Base-by-base conservation (phyloP, 2,888 invertebrate genomes). In the Macaria liturata region DNA sequence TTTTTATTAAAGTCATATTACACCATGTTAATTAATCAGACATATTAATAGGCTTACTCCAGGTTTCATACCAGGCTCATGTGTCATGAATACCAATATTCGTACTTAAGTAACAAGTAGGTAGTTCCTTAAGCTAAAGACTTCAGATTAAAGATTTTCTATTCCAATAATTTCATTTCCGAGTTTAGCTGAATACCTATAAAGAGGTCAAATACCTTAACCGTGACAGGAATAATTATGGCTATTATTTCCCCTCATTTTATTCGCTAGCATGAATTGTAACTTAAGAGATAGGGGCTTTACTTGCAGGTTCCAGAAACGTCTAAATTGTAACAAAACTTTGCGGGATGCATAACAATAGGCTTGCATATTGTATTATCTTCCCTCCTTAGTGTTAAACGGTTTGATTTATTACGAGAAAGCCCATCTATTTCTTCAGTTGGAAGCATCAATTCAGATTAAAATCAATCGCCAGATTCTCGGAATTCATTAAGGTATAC, bases 321-420 rank as follows among this genome's bases (percentile, higher is more conserved):
- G 62, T 59, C 59, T 64, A 61, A 62, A 64, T 64, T 60, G 62
- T 62, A 62, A 54, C 60, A 62, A 65, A 60, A 60, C 57, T 68
- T 64, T 60, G 60, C 64, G 62, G 64, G 62, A 60, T 62, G 64
- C 68, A 67, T 68, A 67, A 67, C 64, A 67, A 67, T 67, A 61
- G 64, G 59, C 53, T 48, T 32, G 64, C 63, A 64, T 48, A 61
- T 56, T 59, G 62, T 60, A 65, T 63, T 64, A 67, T 67, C 62
- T 64, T 52, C 54, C 52, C 56, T 51, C 57, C 56, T 54, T 47
- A 64, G 66, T 63, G 56, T 61, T 64, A 63, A 67, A 61, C 60
- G 51, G 56, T 65, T 63, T 67, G 64, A 67, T 67, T 67, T 63
- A 67, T 64, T 46, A 54, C 45, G 32, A 30, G 43, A 46, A 42